phyloP scores from a whole-genome alignment of 1,140 invertebrate species.

The Mylabris phalerata region DNA sequence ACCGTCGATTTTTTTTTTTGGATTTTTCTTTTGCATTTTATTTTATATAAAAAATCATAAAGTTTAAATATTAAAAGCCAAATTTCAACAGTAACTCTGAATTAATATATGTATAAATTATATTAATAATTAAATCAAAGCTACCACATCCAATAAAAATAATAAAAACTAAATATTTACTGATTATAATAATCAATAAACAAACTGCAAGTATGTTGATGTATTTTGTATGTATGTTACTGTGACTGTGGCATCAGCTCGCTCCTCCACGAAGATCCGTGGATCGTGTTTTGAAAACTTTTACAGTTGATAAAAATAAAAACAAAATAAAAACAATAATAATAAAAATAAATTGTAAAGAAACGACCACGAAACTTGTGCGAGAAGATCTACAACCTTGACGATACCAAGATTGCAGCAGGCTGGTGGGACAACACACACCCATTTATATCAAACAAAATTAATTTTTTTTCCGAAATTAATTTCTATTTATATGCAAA shows the following conservation, averaged over 20 bases:
- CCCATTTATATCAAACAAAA: too few species aligned
- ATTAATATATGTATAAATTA: constrained; percentile 23
- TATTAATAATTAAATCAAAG: constrained; percentile 38
- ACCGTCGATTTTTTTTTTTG: constrained; percentile 1
- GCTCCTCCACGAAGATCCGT: constrained; percentile 5
- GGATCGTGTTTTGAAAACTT: background rate
- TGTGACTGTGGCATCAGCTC: constrained; percentile 33
- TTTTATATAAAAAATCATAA: background rate
- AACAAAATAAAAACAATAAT: too few species aligned
- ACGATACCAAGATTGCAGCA: constrained; percentile 7
- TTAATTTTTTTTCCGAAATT: too few species aligned
- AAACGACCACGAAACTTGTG: constrained; percentile 15
- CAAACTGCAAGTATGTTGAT: constrained; percentile 36
- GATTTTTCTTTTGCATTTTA: too few species aligned
- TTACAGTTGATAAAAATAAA: too few species aligned
- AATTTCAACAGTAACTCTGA: constrained; percentile 38
- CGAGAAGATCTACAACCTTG: constrained; percentile 14
- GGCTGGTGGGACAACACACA: constrained; percentile 7
- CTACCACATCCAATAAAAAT: constrained; percentile 37
- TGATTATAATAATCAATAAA: constrained; percentile 36
- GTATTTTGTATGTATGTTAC: constrained; percentile 41
- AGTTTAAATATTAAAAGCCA: constrained; percentile 30
- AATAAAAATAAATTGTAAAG: background rate
- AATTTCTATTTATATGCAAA: too few species aligned
- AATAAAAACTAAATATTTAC: constrained; percentile 35